A percentile compares a stretch with the other conserved stretches of the same genome.
Conservation (phyloP, 2,113 vertebrate genomes). For the Lates calcarifer region DNA sequence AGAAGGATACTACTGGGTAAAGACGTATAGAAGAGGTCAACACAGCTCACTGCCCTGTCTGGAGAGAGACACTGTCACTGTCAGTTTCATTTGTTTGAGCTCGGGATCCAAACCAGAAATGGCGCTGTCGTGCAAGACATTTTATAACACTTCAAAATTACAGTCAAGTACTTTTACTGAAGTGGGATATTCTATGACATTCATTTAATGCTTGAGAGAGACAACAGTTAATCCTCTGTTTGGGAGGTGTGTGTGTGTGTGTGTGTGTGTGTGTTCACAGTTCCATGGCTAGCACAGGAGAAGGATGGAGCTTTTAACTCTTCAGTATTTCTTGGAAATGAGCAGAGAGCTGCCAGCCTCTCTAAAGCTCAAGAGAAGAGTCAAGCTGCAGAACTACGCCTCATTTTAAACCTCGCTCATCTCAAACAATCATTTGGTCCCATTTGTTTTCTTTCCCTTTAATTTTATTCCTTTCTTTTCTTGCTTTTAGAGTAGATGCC, state of each 20-base stretch:
- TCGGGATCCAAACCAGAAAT: neutral
- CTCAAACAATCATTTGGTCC: neutral
- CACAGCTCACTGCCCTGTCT: neutral
- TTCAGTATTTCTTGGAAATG: no score
- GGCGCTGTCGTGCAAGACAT: neutral
- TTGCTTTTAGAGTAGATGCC: neutral
- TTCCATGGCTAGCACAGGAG: no score
- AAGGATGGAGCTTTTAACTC: no score
- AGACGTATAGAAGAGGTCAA: neutral
- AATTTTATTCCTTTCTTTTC: neutral
- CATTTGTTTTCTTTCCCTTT: neutral
- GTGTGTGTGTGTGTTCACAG: no score
- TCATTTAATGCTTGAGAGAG: no score
- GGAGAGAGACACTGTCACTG: neutral
- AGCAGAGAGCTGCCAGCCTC: neutral
- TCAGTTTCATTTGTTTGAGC: neutral
- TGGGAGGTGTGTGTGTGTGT: no score
- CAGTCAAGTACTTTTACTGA: no score
- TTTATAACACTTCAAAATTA: no score
- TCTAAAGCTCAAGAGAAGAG: neutral
- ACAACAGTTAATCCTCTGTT: no score
- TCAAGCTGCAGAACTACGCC: neutral
- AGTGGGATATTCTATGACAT: no score
- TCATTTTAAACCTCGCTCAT: neutral
- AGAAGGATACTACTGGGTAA: neutral